Evolutionary conservation across 1,140 invertebrate genomes (phyloP), one percentile per base, ranked within the genome.

Genomic region (Arion vulgaris): DNA sequence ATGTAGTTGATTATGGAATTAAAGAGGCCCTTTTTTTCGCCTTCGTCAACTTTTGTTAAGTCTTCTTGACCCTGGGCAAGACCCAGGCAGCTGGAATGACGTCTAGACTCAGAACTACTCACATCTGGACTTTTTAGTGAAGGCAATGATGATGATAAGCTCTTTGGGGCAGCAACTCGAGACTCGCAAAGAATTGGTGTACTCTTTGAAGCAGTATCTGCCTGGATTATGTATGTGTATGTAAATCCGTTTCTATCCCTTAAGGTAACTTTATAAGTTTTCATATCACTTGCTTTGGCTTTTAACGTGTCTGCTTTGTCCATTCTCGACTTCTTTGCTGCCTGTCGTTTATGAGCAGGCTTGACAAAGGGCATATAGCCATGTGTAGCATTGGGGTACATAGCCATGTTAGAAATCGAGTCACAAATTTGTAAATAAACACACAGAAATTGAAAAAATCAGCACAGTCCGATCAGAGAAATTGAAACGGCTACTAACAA

Each of bases 331-430:
- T 87, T 87, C 76, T 87, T 87, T 0, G 85, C 87, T 36, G 85
- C 83, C 66, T 82, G 80, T 41, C 79, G 62, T 51, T 80, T 85
- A 86, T 85, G 85, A 49, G 62, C 83, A 53, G 82, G 87, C 73
- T 77, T 86, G 74, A 90, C 89, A 85, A 90, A 91, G 15, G 90
- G 90, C 90, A 91, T 91, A 85, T 89, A 89, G 73, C 90, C 90
- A 85, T 86, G 86, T 15, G 89, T 87, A 73, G 90, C 90, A 76
- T 91, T 91, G 1, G 90, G 90, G 86, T 90, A 91, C 90, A 91
- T 91, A 74, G 90, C 90, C 89, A 90, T 90, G 49, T 11, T 28
- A 32, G 62, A 45, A 45, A 45, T 7, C 41, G 5, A 15, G 41
- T 45, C 15, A 45, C 41, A 7, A 7, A 45, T 15, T 45, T 45